Evolutionary conservation across 2,888 invertebrate species (phyloP).

Genomic region (Balanococcus diminutus): DNA sequence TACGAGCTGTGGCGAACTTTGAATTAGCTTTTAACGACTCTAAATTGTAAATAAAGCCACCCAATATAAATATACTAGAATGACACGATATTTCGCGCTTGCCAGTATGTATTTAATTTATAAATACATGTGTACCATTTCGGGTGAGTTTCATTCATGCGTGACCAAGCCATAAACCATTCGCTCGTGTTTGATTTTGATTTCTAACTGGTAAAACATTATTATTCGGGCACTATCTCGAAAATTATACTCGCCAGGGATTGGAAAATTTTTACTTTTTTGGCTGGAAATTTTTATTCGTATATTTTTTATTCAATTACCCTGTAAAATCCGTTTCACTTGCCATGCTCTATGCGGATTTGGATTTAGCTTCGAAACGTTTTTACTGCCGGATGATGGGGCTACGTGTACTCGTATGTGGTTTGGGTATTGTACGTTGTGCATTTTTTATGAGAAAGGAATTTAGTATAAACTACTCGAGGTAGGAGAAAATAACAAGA

Average conservation of each 20-base stretch:
- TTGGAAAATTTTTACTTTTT: background rate
- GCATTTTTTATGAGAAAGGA: background rate
- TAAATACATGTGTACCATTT: background rate
- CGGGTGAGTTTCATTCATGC: background rate
- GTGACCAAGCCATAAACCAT: slow-evolving; percentile 30
- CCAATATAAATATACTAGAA: slow-evolving; percentile 29
- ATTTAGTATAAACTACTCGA: background rate
- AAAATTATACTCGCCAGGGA: background rate
- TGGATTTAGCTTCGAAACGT: background rate
- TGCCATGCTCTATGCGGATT: background rate
- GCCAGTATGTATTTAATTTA: background rate
- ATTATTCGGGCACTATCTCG: background rate
- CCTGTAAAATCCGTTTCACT: background rate
- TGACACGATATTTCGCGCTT: slow-evolving; percentile 17
- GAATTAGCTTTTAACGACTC: slow-evolving; percentile 14
- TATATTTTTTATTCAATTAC: background rate
- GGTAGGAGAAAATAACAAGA: background rate
- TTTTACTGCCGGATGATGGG: background rate
- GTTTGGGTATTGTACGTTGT: background rate
- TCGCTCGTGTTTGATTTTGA: background rate
- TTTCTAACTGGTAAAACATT: background rate
- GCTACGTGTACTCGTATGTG: background rate
- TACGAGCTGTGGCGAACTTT: background rate
- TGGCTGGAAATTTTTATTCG: background rate
- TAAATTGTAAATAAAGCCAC: slow-evolving; percentile 38